Evolutionary conservation across 2,113 vertebrate species (phyloP), one percentile per base, ranked within the genome.

Genomic region (Craseonycteris thonglongyai): DNA sequence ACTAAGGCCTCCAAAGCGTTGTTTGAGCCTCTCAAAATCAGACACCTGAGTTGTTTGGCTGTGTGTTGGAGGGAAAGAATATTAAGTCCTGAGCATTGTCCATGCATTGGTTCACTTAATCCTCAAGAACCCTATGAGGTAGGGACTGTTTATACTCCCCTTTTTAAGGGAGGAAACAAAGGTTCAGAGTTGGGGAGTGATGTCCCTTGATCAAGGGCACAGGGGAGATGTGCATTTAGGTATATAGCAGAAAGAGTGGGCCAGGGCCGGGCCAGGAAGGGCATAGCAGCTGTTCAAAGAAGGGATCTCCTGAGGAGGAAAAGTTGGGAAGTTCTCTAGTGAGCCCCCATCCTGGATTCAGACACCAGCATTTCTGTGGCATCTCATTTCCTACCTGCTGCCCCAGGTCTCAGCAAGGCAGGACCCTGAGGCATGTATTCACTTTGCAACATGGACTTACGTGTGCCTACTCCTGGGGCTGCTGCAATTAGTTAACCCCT

Each of bases 91-190:
- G 28, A 90, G 69, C 15, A 3, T 22, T 63, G 3, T 54, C 33
- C 6, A 1, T 35, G 26, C 30, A 30, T 75, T 63, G 45, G 40
- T 69, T 91, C 40, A 35, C 28, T 59, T 54, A 47, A 38, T 88
- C 88, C 86, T 94, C 86, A 88, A 33, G 56, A 63, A 21, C 40
- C 24, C 66, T 86, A 2, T 59, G 86, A 97, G 69, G 89, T 95
- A 90, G 93, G 45, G 91, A 59, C 38, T 86, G 45, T 38, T 68
- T 69, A 88, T 1, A 16, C 11, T 26, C 21, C 61, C 12, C 12
- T n/a, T 93, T 83, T 49, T 54, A 69, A 91, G 83, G 30, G 76
- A 84, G 38, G 14, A 68, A 33, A 78, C 38, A 11, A 58, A 82
- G 68, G 51, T 51, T 86, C 58, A 66, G 78, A 33, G 15, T 69